Evolutionary conservation across 1,140 invertebrate genomes (phyloP), one percentile per base, ranked within the genome.

Genomic region (Lepidostoma basale): DNA sequence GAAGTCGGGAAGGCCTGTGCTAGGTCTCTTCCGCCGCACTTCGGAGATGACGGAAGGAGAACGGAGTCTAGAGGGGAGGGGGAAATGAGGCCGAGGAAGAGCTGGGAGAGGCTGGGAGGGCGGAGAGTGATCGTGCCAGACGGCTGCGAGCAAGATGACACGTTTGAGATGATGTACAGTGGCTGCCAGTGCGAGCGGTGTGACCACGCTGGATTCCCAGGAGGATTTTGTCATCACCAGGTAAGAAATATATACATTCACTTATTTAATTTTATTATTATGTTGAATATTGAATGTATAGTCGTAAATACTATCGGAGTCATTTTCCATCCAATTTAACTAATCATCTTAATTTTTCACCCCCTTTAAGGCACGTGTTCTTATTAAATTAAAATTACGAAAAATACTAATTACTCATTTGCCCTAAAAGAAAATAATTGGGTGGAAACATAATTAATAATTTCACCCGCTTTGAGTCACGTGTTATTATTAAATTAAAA

Each of bases 181-280:
- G 70, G 70, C 14, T 72, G 70, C 40, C 70, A 72, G 30, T 72
- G 70, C 22, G 70, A 72, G 16, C 54, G 70, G 26, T 72, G 70
- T 25, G 70, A 72, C 28, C 66, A 72, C 28, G 70, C 70, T 0
- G 70, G 70, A 12, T 72, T 62, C 60, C 70, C 70, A 25, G 70
- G 70, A 25, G 70, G 70, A 49, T 72, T 68, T 30, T 72, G 70
- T 49, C 70, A 72, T 62, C 66, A 67, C 40, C 70, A 72, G 66
- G 70, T 72, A 47, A 65, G 44, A 33, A 16, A 18, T n/a, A 45
- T 45, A 10, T 45, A 4, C 18, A 18, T 2, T 45, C 9, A 45
- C 12, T 45, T 16, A 18, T 45, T 16, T 10, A n/a, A n/a, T n/a
- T n/a, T n/a, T n/a, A n/a, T n/a, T n/a, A n/a, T n/a, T n/a, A n/a